phyloP scores from a whole-genome alignment of 2,888 invertebrate species.

The Drosophila mayaguana region DNA sequence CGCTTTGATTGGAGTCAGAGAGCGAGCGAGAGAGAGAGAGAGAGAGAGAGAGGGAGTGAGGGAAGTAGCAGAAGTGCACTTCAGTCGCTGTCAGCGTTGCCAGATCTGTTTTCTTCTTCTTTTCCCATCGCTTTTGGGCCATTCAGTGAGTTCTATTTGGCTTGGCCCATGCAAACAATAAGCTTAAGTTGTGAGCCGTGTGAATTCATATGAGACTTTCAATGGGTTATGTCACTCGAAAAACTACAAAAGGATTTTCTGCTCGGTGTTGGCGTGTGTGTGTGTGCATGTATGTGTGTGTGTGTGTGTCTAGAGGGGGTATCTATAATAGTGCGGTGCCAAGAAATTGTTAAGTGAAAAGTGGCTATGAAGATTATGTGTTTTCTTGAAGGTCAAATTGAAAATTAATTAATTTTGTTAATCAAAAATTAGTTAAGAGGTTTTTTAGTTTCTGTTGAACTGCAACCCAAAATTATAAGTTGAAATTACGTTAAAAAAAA shows the following conservation, averaged over 20 bases:
- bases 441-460: too few relatives aligned
- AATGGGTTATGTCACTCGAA: constrained; percentile 64
- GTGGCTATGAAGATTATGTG: background rate
- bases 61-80: background rate
- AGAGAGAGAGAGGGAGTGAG: background rate
- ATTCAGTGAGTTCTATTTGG: constrained; percentile 39
- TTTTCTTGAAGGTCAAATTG: too few relatives aligned
- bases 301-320: background rate
- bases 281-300: constrained; percentile 1
- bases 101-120: constrained; percentile 4
- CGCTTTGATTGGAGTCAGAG: constrained; percentile 50
- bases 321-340: constrained; percentile 18
- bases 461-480: too few relatives aligned
- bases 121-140: constrained; percentile 6
- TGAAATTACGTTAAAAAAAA: too few relatives aligned
- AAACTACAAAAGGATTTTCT: constrained; percentile 49
- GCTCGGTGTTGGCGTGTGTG: background rate
- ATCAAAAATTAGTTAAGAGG: too few relatives aligned
- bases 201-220: constrained; percentile 42
- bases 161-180: constrained; percentile 53
- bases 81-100: constrained; percentile 16
- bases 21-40: too few relatives aligned
- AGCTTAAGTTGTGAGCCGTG: constrained; percentile 52
- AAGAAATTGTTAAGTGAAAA: background rate
- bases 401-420: too few relatives aligned